phyloP scores from a whole-genome alignment of 2,888 invertebrate species.

The Leptinotarsa tumamoca region DNA sequence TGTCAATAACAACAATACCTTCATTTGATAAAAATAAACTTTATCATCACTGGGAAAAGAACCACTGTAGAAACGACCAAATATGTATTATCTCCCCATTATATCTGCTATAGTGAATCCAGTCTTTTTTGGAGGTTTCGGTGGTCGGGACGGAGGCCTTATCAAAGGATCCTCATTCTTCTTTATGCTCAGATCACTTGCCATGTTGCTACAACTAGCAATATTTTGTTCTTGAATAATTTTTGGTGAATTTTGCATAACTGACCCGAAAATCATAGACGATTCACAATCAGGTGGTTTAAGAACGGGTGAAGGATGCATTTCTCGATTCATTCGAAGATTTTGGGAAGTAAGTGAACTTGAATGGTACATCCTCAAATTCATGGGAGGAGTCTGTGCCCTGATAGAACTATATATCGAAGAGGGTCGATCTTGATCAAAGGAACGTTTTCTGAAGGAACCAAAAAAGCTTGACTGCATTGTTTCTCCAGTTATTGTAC shows the following conservation, averaged over 20 bases:
- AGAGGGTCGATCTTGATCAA: conserved; percentile 68
- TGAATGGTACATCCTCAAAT: conserved; percentile 56
- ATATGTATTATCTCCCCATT: conserved; percentile 78
- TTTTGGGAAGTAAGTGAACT: conserved; percentile 44
- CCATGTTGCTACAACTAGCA: conserved; percentile 54
- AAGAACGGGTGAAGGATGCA: conserved; percentile 51
- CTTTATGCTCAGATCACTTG: conserved; percentile 65
- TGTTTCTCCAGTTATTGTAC: conserved; percentile 65
- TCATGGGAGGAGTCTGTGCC: conserved; percentile 59
- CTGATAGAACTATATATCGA: conserved; percentile 58
- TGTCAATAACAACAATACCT: too few relatives aligned
- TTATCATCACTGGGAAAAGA: background rate
- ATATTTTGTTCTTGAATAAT: conserved; percentile 38
- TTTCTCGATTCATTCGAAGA: conserved; percentile 51
- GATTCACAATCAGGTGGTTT: conserved; percentile 63
- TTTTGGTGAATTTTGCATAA: conserved; percentile 44
- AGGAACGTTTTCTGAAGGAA: conserved; percentile 71
- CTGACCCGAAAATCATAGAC: conserved; percentile 40
- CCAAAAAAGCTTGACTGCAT: conserved; percentile 69
- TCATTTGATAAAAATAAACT: too few relatives aligned
- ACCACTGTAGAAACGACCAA: background rate
- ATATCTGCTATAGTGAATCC: conserved; percentile 93
- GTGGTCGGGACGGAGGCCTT: conserved; percentile 64
- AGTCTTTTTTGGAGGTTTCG: conserved; percentile 76
- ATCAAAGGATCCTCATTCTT: conserved; percentile 56